These are phyloP conservation scores for Eurois occulta DNA, from an alignment of 2,888 invertebrate genomes.

Conservation along the genomic window DNA sequence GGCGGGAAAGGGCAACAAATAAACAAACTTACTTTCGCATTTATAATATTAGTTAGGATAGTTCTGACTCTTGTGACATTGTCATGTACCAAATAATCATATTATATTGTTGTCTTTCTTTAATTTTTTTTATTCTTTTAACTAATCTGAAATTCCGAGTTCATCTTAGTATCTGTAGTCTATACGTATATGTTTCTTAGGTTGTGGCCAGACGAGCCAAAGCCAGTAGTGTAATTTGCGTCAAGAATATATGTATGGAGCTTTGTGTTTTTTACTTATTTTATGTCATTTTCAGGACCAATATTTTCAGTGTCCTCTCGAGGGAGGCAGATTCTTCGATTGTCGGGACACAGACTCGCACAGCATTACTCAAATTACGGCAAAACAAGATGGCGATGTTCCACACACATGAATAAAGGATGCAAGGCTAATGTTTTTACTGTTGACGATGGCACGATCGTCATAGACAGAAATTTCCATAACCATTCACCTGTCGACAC, in stretches of 20 bases:
- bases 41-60: too few relatives aligned
- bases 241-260: too few relatives aligned
- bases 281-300: too few relatives aligned
- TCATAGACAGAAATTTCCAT: constrained; percentile 67
- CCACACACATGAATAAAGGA: background rate
- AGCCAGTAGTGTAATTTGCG: too few relatives aligned
- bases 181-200: background rate
- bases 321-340: too few relatives aligned
- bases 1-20: too few relatives aligned
- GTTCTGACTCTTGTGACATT: too few relatives aligned
- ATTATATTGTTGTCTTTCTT: background rate
- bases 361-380: too few relatives aligned
- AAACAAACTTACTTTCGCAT: too few relatives aligned
- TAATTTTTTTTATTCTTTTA: background rate
- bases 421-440: background rate
- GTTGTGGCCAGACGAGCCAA: background rate
- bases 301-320: too few relatives aligned
- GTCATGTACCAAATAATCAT: background rate
- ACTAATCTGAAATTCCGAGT: background rate
- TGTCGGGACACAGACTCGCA: too few relatives aligned
- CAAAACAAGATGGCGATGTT: background rate
- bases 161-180: background rate
- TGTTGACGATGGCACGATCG: constrained; percentile 57
- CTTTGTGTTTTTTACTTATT: too few relatives aligned
- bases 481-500: constrained; percentile 50